Conservation (phyloP, 2,113 vertebrate species). For the Centrocercus urophasianus region DNA sequence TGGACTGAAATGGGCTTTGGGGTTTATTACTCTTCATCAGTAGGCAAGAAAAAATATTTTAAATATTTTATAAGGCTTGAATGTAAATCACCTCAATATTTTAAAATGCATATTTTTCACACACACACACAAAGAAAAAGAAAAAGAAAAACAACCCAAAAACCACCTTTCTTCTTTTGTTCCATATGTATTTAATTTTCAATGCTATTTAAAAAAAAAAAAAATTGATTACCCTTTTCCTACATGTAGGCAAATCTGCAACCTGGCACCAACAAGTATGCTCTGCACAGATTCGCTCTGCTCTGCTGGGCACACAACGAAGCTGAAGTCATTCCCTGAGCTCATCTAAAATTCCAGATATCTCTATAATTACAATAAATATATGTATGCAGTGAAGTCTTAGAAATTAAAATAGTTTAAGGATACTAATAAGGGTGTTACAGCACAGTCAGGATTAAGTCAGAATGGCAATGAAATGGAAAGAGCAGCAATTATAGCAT, state of each 20-base stretch:
- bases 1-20: not conserved
- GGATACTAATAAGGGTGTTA: not conserved
- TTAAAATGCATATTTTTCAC: not conserved
- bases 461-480: not conserved
- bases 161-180: not conserved
- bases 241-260: not conserved
- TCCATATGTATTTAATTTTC: not conserved
- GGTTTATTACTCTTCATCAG: not conserved
- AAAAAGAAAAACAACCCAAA: not conserved
- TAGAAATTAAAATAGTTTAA: not conserved
- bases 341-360: not conserved
- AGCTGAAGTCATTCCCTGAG: not conserved
- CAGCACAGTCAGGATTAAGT: not conserved
- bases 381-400: not conserved
- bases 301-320: not conserved
- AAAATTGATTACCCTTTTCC: not conserved
- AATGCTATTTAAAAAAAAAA: not conserved
- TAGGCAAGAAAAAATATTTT: not conserved
- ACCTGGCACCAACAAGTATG: not conserved
- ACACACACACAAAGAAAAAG: no score
- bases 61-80: not conserved
- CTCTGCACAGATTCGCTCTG: not conserved
- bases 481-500: constrained; percentile 72
- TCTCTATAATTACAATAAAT: not conserved
- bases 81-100: not conserved